phyloP scores from a whole-genome alignment of 2,888 invertebrate genomes.

The Chouioia cunea region DNA sequence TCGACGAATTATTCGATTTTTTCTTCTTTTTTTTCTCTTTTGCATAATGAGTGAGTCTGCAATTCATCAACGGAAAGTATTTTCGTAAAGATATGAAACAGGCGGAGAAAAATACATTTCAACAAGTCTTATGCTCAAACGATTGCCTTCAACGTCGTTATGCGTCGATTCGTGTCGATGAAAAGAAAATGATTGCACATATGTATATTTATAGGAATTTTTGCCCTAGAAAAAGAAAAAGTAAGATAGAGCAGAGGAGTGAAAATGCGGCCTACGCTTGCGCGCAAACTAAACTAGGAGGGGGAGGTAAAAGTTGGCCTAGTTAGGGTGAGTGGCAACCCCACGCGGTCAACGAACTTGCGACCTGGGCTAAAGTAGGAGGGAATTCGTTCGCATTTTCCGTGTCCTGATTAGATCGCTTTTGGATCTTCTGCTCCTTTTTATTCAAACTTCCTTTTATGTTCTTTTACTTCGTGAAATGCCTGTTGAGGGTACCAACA shows the following conservation, averaged over 20 bases:
- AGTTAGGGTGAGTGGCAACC: constrained; percentile 66
- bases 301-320: constrained; percentile 59
- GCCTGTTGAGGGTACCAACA: too few relatives aligned
- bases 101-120: neutral
- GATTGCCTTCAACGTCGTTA: too few relatives aligned
- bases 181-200: too few relatives aligned
- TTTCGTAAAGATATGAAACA: too few relatives aligned
- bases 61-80: too few relatives aligned
- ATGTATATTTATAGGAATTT: too few relatives aligned
- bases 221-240: constrained; percentile 4
- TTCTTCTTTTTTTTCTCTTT: too few relatives aligned
- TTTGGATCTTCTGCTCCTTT: constrained; percentile 9
- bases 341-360: constrained; percentile 65
- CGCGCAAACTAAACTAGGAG: constrained; percentile 10
- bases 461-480: too few relatives aligned
- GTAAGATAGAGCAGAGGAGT: constrained; percentile 9
- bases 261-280: constrained; percentile 17
- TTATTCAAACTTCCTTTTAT: neutral
- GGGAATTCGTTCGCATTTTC: constrained; percentile 54
- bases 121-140: constrained; percentile 12
- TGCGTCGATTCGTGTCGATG: constrained; percentile 1
- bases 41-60: too few relatives aligned
- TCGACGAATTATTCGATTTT: too few relatives aligned
- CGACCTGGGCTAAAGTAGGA: constrained; percentile 59
- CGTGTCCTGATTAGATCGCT: constrained; percentile 58